phyloP scores from a whole-genome alignment of 1,140 invertebrate species.

The Anthonomus grandis region DNA sequence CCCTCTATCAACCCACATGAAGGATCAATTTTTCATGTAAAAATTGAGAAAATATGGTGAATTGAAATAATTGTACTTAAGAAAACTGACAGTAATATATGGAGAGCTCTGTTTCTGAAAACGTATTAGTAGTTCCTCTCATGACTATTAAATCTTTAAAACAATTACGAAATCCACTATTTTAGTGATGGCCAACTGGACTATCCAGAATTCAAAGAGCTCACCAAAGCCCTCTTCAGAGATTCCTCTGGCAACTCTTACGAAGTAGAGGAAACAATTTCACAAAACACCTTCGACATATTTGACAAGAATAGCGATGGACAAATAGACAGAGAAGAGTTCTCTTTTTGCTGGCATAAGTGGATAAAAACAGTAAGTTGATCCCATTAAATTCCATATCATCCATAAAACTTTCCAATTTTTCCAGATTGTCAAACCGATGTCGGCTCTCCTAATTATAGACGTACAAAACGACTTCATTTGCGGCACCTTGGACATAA shows the following conservation, averaged over 20 bases:
- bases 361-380: constrained; percentile 49
- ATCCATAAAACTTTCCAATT: neutral
- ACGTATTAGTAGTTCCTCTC: neutral
- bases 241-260: constrained; percentile 56
- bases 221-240: constrained; percentile 58
- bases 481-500: constrained; percentile 66
- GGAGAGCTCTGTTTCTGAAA: neutral
- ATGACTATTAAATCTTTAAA: neutral
- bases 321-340: constrained; percentile 57
- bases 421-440: constrained; percentile 49
- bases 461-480: constrained; percentile 88
- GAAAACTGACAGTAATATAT: too few relatives aligned
- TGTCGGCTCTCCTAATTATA: constrained; percentile 66
- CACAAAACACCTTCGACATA: constrained; percentile 55
- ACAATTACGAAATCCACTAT: constrained; percentile 2
- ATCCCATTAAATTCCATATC: neutral
- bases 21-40: too few relatives aligned
- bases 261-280: constrained; percentile 48
- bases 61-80: too few relatives aligned
- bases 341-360: constrained; percentile 49
- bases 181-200: constrained; percentile 54
- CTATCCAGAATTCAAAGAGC: constrained; percentile 55
- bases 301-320: constrained; percentile 58
- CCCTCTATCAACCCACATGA: too few relatives aligned
- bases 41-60: too few relatives aligned